Base-by-base conservation (phyloP, 2,888 invertebrate genomes). In the Acanthosepion esculentum region DNA sequence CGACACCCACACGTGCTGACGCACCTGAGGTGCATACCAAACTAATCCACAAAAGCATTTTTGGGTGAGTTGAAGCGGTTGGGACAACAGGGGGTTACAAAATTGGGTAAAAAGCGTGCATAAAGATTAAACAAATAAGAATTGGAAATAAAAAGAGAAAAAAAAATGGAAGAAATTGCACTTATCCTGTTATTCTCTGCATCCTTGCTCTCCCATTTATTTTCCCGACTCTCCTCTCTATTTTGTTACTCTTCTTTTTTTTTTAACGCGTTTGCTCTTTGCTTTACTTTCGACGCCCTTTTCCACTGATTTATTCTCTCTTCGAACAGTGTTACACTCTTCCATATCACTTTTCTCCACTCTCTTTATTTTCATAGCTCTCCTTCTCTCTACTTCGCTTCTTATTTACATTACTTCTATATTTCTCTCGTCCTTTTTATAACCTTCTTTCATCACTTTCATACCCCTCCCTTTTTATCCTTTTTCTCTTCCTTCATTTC, bases 1-100 rank as follows among this genome's bases (percentile, higher is more conserved):
- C 78, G 78, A 33, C 78, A 78, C n/a, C 78, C 78, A 78, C 78
- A 78, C 78, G 78, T 78, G 78, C 78, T 78, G n/a, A 33, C 78
- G 78, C 78, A 78, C 78, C 78, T 78, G 78, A 78, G n/a, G n/a
- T 15, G 78, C 78, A 78, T 78, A 78, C 78, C 78, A 78, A 78
- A 33, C 12, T 33, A 33, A 78, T 78, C 78, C 33, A 33, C n/a
- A n/a, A 78, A 78, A 78, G n/a, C 78, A 78, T 78, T 78, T n/a
- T n/a, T n/a, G 4, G 78, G n/a, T 4, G n/a, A 15, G 29, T 12
- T 78, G 78, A 78, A 12, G 12, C 0, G n/a, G 78, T 78, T 78
- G 5, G n/a, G n/a, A 78, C 78, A n/a, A 33, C 78, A 33, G 78
- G 78, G 18, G 78, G 78, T 12, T 33, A 78, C 1, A 33, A 78